Base-by-base conservation (phyloP, 1,140 invertebrate species). In the Diplogasteroides magnus region DNA sequence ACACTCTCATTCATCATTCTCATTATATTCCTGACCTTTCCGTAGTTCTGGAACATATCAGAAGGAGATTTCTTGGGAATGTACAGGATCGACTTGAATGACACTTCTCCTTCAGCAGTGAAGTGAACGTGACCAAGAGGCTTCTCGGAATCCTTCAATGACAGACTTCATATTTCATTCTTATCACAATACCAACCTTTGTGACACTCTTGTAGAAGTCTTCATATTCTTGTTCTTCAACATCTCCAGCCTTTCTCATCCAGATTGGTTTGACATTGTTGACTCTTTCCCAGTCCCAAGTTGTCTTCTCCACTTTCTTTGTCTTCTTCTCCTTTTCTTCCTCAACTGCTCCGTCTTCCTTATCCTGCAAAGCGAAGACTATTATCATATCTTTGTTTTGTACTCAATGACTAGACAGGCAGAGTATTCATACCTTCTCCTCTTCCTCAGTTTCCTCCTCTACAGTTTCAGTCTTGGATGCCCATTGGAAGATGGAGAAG, bases 181-280 rank as follows among this genome's bases (percentile, higher is more conserved):
- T 61, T 13, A 11, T 23, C 15, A 13, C 23, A 61, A 26, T 61
- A 13, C 28, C 11, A 14, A 26, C 94, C 83, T 95, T 97, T 55
- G 92, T 94, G 60, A 98, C 86, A 15, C 90, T 88, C 82, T 94
- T 94, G 86, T 97, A 98, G 84, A 98, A 98, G 76, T 91, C 90
- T 55, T 89, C 88, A 84, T 98, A 98, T 83, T 97, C 94, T 2
- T 89, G 87, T 61, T 94, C 90, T 26, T 86, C 86, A 26, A 97
- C 91, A 67, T 97, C 92, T 31, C 85, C 82, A 13, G 93, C 87
- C 86, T 97, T 97, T 77, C 91, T 86, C 1, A 92, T 95, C 95
- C 95, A 98, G 83, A 98, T 94, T 15, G 95, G 94, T 84, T 98
- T 97, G 69, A 91, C 90, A 76, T 95, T 90, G 84, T 99, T 99